Evolutionary conservation across 2,888 invertebrate species (phyloP).

Genomic region (Diarsia dahlii): DNA sequence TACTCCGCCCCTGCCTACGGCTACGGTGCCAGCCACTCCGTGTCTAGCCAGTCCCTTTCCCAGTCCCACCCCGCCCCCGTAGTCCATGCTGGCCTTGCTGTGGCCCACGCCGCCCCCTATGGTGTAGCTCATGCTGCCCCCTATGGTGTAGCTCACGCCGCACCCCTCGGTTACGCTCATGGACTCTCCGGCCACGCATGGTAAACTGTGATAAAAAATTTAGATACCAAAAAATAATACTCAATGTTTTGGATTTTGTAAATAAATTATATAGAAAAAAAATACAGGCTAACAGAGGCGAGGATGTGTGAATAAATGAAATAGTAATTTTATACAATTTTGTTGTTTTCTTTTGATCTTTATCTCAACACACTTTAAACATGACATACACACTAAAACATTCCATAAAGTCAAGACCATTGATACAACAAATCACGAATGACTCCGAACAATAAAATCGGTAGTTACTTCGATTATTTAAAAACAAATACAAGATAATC

Average conservation of each 20-base stretch:
- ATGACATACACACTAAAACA: slow-evolving; percentile 19
- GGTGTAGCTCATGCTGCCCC: slow-evolving; percentile 77
- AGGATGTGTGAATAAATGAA: slow-evolving; percentile 90
- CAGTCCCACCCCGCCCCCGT: slow-evolving; percentile 85
- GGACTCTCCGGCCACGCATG: slow-evolving; percentile 81
- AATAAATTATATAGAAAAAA: slow-evolving; percentile 84
- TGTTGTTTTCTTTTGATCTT: slow-evolving; percentile 58
- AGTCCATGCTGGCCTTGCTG: slow-evolving; percentile 67
- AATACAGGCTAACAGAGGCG: slow-evolving; percentile 83
- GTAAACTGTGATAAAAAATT: slow-evolving; percentile 86
- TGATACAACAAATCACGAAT: slow-evolving; percentile 34
- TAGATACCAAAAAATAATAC: slow-evolving; percentile 86
- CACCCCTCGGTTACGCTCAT: slow-evolving; percentile 68
- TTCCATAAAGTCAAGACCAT: slow-evolving; percentile 25
- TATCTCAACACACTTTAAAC: slow-evolving; percentile 12
- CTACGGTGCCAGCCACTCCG: slow-evolving; percentile 77
- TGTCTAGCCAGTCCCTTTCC: slow-evolving; percentile 81
- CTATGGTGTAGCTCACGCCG: slow-evolving; percentile 71
- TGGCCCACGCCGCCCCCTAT: slow-evolving; percentile 76
- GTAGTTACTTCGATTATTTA: slow-evolving; percentile 54
- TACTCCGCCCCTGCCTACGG: slow-evolving; percentile 71
- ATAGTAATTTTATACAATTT: slow-evolving; percentile 72
- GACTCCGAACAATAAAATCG: slow-evolving; percentile 36
- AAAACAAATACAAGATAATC: slow-evolving; percentile 62
- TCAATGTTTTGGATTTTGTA: slow-evolving; percentile 84